phyloP scores from a whole-genome alignment of 2,888 invertebrate genomes.

The Sarcophaga rosellei region DNA sequence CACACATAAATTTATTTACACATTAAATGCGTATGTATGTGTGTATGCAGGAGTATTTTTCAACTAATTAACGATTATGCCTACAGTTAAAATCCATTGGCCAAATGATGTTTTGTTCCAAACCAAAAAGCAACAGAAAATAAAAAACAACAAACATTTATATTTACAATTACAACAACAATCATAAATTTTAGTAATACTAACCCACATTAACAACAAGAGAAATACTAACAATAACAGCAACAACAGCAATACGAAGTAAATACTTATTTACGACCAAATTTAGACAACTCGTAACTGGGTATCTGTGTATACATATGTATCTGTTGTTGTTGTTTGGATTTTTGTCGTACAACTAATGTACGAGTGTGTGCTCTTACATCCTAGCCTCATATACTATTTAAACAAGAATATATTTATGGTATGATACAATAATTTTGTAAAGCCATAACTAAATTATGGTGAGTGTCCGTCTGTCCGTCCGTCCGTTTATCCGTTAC shows the following conservation, averaged over 20 bases:
- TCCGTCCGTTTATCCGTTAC: too few relatives aligned
- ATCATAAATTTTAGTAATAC: conserved; percentile 59
- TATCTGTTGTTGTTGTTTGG: too few relatives aligned
- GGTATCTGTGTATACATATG: not conserved
- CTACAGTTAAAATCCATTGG: conserved; percentile 65
- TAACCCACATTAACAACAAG: conserved; percentile 60
- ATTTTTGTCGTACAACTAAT: too few relatives aligned
- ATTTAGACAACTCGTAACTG: not conserved
- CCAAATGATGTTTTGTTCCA: conserved; percentile 43
- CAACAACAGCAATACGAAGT: not conserved
- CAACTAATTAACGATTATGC: conserved; percentile 72
- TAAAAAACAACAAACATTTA: conserved; percentile 30
- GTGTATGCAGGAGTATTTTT: conserved; percentile 51
- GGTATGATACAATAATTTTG: not conserved
- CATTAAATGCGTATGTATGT: conserved; percentile 1
- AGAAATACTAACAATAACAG: conserved; percentile 58
- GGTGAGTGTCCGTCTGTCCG: too few relatives aligned
- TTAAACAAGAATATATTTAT: not conserved
- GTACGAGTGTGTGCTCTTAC: too few relatives aligned
- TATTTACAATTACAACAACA: conserved; percentile 29
- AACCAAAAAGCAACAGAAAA: conserved; percentile 11
- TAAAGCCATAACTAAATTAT: not conserved
- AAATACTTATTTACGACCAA: not conserved
- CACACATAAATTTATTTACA: conserved; percentile 19
- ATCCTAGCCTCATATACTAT: not conserved